Base-by-base conservation (phyloP, 2,888 invertebrate species). In the Aelia acuminata region DNA sequence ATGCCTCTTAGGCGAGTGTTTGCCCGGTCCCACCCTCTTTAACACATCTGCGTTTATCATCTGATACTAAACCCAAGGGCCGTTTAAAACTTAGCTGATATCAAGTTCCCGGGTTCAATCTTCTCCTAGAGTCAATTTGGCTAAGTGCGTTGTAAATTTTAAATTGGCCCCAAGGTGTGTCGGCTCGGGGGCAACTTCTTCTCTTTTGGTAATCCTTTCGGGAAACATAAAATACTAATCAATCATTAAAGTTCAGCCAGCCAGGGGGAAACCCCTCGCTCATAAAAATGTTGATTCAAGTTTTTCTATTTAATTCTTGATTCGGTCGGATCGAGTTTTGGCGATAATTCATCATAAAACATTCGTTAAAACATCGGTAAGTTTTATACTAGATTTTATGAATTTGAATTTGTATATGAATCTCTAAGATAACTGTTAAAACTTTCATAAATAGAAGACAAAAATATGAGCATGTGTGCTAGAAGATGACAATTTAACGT, bases 81-180 rank as follows among this genome's bases (percentile, higher is more conserved):
- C 80, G 43, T 80, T 80, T 80, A 80, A 80, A 80, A 80, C 80
- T 80, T 80, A n/a, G 43, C 80, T 80, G 80, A 80, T 80, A 80
- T 80, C 80, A 47, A 80, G 80, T 80, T 80, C 43, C 8, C 80
- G n/a, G 43, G 43, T 47, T 80, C 80, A 80, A 80, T 80, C 80
- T 80, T 80, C 80, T 80, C 80, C 80, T 47, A 43, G 80, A 80
- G 43, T 43, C 80, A 80, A 80, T 80, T 80, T 80, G 43, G 80
- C 43, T 80, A 80, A 80, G 80, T 80, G 80, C 80, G 80, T 80
- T 80, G 80, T 80, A 80, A 80, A 80, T 80, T 80, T 80, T 80
- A 80, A 80, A 80, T 80, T 80, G 43, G 43, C 11, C 43, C n/a
- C 43, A n/a, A 80, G 80, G 80, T 80, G 80, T 80, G 80, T 43